phyloP scores from a whole-genome alignment of 2,888 invertebrate genomes.

The Caenorhabditis angaria region DNA sequence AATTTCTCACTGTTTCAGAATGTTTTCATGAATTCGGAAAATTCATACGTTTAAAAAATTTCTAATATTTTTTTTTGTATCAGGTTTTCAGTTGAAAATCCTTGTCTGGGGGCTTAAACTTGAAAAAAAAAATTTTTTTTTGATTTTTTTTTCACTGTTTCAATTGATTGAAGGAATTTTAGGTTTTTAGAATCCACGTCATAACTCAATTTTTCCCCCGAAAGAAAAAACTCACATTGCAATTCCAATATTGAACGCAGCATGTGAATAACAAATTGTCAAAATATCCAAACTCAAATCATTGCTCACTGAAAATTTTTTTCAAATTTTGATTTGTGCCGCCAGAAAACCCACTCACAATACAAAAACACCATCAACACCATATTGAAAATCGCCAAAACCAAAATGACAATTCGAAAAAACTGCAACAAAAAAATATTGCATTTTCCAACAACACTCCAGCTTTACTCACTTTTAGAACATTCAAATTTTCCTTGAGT shows the following conservation, averaged over 20 bases:
- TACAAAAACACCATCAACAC: background rate
- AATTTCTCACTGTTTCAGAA: too few relatives aligned
- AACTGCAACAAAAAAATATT: background rate
- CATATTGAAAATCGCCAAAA: background rate
- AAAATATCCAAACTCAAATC: background rate
- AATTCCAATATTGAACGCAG: background rate
- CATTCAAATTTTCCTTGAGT: constrained; percentile 31
- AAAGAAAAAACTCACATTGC: constrained; percentile 1
- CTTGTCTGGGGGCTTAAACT: too few relatives aligned
- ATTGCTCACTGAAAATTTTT: background rate
- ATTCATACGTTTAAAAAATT: too few relatives aligned
- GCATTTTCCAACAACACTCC: background rate
- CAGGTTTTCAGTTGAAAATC: too few relatives aligned
- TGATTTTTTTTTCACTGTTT: too few relatives aligned
- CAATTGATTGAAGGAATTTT: too few relatives aligned
- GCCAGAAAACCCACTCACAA: background rate
- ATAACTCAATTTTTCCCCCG: too few relatives aligned
- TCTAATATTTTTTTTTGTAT: too few relatives aligned
- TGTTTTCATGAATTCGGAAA: too few relatives aligned
- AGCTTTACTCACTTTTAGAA: constrained; percentile 2
- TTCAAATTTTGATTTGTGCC: too few relatives aligned
- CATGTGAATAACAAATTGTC: background rate
- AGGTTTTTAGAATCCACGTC: too few relatives aligned
- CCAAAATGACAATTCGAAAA: background rate
- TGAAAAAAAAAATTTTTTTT: too few relatives aligned